Evolutionary conservation across 2,113 vertebrate species (phyloP).

Genomic region (Oostethus manadensis): DNA sequence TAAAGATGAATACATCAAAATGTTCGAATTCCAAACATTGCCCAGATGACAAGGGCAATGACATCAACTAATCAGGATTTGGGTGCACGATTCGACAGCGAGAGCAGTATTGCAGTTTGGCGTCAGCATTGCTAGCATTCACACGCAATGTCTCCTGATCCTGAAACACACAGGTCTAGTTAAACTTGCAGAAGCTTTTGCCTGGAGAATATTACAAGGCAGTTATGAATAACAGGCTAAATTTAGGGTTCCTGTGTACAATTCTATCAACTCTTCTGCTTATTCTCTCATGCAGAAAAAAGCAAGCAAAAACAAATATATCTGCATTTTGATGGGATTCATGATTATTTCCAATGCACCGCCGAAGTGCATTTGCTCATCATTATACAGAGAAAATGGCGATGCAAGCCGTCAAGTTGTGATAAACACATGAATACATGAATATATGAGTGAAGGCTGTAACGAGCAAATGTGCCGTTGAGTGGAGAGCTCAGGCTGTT

Average conservation of each 20-base stretch:
- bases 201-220: neutral
- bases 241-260: conserved; percentile 23
- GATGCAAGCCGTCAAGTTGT: conserved; percentile 55
- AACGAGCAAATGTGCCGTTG: conserved; percentile 52
- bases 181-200: conserved; percentile 10
- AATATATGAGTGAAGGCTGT: conserved; percentile 55
- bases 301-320: conserved; percentile 14
- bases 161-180: too few species aligned
- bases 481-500: conserved; percentile 57
- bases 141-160: too few species aligned
- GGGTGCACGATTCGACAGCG: too few species aligned
- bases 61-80: too few species aligned
- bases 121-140: too few species aligned
- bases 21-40: too few species aligned
- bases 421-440: conserved; percentile 70
- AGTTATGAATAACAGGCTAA: conserved; percentile 15
- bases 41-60: too few species aligned
- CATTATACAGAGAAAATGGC: conserved; percentile 59
- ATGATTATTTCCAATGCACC: conserved; percentile 50
- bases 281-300: conserved; percentile 12
- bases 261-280: conserved; percentile 23
- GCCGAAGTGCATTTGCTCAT: conserved; percentile 50
- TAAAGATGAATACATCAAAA: too few species aligned
- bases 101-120: too few species aligned
- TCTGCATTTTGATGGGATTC: conserved; percentile 46